phyloP scores from a whole-genome alignment of 2,113 vertebrate genomes.

The Andinoacara biseriatus region DNA sequence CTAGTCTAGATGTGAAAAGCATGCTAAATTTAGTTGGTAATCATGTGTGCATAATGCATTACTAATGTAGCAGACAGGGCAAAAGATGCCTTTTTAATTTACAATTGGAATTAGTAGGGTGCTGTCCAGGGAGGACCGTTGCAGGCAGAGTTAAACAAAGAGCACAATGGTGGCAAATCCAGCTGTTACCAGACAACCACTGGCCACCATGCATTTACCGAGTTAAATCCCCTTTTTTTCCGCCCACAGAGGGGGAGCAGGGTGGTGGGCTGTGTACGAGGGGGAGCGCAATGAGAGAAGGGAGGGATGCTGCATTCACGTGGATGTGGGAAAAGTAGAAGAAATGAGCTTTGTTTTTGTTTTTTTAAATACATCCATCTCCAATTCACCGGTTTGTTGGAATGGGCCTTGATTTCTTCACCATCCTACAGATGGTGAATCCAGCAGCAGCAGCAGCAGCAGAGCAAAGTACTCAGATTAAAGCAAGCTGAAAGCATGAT shows the following conservation, averaged over 20 bases:
- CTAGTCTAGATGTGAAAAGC: conserved; percentile 26
- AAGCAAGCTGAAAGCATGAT: background rate
- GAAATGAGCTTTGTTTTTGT: background rate
- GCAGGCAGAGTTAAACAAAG: conserved; percentile 41
- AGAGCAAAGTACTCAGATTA: background rate
- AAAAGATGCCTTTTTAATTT: conserved; percentile 24
- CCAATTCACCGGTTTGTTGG: background rate
- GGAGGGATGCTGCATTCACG: conserved; percentile 52
- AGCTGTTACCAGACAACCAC: conserved; percentile 62
- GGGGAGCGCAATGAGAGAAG: background rate
- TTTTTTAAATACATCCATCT: background rate
- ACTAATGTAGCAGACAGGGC: conserved; percentile 32
- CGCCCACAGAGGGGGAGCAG: conserved; percentile 26
- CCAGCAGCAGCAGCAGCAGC: background rate
- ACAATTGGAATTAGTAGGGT: background rate
- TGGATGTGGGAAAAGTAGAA: conserved; percentile 18
- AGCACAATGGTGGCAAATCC: conserved; percentile 53
- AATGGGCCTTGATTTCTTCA: background rate
- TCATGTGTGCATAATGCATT: conserved; percentile 42
- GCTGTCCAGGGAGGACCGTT: background rate
- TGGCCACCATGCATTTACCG: conserved; percentile 54
- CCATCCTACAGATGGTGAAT: background rate
- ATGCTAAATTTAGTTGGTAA: conserved; percentile 52
- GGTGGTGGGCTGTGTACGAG: conserved; percentile 32
- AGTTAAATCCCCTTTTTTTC: conserved; percentile 66